Base-by-base conservation (phyloP, 1,140 invertebrate species). In the Drosophila biarmipes region DNA sequence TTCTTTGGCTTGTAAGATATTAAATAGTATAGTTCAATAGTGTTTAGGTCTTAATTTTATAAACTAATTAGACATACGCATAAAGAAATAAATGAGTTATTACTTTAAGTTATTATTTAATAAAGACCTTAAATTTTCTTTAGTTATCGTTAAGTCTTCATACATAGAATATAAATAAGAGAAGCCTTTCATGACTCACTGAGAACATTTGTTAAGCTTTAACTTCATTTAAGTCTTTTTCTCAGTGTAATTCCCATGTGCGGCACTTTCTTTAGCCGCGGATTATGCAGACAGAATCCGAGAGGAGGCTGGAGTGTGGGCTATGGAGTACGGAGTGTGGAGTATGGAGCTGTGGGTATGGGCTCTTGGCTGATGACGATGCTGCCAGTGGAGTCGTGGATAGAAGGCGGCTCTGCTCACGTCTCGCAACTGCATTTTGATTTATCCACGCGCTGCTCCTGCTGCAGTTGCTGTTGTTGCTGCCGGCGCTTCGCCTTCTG, bases 361-460 rank as follows among this genome's bases (percentile, higher is more conserved):
- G 24, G 12, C 29, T 34, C 29, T 14, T 21, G 46, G 12, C 12
- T 48, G 58, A 31, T 51, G 58, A 21, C 34, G 58, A 21, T 40
- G 48, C 73, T 40, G 53, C 73, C 24, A 21, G 35, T 38, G 56
- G n/a, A 35, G 59, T 64, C 59, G 63, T 67, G 59, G 48, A 54
- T 69, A 75, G 73, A 64, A 77, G 73, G 73, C 73, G 73, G 61
- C 61, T 59, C 54, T 68, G 46, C 48, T 58, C 82, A 78, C 71
- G 74, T 87, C 84, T 79, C 15, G 42, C 45, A 79, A 57, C 67
- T 82, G 79, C 80, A 80, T 89, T 89, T 89, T 89, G 84, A 89
- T 89, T 89, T 89, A 89, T 89, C 84, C 84, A 89, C 85, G 79
- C 84, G 84, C 84, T 82, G 84, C 67, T 62, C 59, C 42, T 57